These are phyloP conservation scores for Coptodon bakossiorum DNA, from an alignment of 2,113 vertebrate species.

Conservation along the genomic window DNA sequence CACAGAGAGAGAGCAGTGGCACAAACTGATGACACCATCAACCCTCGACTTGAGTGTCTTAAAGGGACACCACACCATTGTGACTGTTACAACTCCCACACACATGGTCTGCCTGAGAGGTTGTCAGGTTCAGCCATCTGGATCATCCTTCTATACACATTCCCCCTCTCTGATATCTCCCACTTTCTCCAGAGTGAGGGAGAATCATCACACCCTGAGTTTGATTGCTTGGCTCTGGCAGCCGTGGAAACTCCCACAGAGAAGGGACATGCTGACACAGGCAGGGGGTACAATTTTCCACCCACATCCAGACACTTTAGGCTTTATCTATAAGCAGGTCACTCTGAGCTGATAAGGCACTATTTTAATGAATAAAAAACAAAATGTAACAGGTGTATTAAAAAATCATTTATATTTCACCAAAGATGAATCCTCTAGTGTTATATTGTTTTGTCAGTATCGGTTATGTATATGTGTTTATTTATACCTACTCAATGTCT, in stretches of 20 bases:
- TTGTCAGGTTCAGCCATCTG: neutral
- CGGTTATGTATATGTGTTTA: no score
- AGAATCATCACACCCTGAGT: neutral
- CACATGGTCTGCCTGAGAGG: neutral
- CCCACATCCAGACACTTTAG: neutral
- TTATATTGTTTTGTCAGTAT: no score
- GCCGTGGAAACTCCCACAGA: neutral
- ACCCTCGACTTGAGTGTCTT: no score
- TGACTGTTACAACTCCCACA: no score
- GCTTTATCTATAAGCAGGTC: neutral
- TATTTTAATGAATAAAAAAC: neutral
- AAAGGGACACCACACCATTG: no score
- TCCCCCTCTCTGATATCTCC: neutral
- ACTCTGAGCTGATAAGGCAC: neutral
- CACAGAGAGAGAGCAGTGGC: no score
- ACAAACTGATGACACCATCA: no score
- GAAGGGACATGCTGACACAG: neutral
- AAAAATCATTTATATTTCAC: neutral
- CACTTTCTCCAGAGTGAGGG: neutral
- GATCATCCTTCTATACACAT: neutral
- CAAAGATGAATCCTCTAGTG: no score
- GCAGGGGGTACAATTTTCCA: neutral
- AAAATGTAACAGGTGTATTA: neutral
- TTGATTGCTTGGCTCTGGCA: neutral
- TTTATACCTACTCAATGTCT: no score